phyloP scores from a whole-genome alignment of 1,140 invertebrate species.

The Sinonovacula constricta region DNA sequence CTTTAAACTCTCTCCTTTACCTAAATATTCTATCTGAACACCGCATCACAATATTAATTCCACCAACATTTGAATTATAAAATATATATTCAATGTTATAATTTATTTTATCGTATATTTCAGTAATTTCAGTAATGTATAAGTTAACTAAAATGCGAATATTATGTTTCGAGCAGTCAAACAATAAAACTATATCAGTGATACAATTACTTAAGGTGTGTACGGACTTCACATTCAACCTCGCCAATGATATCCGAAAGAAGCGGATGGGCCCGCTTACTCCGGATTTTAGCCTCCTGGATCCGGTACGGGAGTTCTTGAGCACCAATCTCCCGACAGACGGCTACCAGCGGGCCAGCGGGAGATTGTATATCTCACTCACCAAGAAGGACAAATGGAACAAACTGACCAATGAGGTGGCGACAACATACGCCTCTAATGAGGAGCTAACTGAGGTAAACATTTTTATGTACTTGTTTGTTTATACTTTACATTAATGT shows the following conservation, averaged over 20 bases:
- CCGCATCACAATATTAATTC: not conserved
- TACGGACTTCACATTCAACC: constrained; percentile 56
- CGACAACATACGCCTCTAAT: constrained; percentile 62
- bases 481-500: too few species aligned
- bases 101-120: not conserved
- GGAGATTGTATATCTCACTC: constrained; percentile 68
- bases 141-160: not conserved
- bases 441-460: constrained; percentile 72
- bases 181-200: not conserved
- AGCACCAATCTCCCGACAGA: constrained; percentile 61
- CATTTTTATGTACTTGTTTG: too few species aligned
- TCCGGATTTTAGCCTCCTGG: constrained; percentile 64
- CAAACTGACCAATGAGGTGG: constrained; percentile 66
- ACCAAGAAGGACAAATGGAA: constrained; percentile 57
- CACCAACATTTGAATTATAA: not conserved
- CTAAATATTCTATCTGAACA: not conserved
- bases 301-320: constrained; percentile 62
- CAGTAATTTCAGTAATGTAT: not conserved
- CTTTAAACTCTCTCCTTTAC: too few species aligned
- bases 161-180: not conserved
- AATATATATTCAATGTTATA: not conserved
- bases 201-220: constrained; percentile 60
- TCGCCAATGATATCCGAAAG: constrained; percentile 62
- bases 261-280: constrained; percentile 68
- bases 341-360: constrained; percentile 62